Evolutionary conservation across 2,113 vertebrate species (phyloP).

Genomic region (Fulica atra): DNA sequence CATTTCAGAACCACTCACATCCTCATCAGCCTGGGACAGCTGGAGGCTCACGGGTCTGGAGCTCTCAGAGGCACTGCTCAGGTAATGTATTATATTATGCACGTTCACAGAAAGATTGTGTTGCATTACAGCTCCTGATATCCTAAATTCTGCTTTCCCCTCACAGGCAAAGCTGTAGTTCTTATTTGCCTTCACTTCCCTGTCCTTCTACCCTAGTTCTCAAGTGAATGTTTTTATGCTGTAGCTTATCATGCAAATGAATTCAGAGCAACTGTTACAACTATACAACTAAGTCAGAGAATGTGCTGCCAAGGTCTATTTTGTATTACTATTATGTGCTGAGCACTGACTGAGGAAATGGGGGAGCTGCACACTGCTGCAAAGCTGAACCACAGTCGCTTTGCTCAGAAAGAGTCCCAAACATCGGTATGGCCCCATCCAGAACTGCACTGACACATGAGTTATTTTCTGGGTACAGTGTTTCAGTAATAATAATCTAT

Average conservation of each 20-base stretch:
- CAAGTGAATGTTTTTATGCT: constrained; percentile 11
- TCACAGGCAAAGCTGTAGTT: not conserved
- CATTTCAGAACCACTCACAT: not conserved
- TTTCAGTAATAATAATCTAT: not conserved
- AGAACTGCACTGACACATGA: not conserved
- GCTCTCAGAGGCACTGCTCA: not conserved
- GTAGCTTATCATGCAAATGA: constrained; percentile 56
- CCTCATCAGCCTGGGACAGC: not conserved
- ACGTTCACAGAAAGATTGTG: not conserved
- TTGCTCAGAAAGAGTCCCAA: not conserved
- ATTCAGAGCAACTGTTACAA: constrained; percentile 67
- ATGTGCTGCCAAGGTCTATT: constrained; percentile 53
- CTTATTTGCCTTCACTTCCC: not conserved
- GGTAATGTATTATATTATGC: not conserved
- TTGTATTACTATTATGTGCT: not conserved
- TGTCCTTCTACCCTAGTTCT: not conserved
- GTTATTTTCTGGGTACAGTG: not conserved
- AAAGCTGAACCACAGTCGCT: not conserved
- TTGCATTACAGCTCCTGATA: not conserved
- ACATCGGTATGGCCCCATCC: not conserved
- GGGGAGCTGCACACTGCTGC: not conserved
- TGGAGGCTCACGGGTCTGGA: not conserved
- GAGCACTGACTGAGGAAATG: not conserved
- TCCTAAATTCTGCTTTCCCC: not conserved
- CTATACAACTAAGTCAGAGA: constrained; percentile 38